Evolutionary conservation across 2,113 vertebrate genomes (phyloP).

Genomic region (Podarcis raffonei): DNA sequence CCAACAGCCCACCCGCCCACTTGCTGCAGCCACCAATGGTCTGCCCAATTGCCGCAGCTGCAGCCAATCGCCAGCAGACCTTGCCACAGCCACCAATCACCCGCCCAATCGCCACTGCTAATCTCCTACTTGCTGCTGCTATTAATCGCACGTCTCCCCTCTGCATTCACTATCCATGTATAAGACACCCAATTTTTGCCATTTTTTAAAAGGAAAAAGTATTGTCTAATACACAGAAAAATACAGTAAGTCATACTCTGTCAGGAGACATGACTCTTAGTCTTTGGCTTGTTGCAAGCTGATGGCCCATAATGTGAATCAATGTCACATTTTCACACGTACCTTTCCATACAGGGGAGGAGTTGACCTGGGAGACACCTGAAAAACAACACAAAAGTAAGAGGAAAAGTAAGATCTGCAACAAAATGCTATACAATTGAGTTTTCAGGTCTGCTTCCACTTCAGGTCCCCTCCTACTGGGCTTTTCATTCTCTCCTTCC

Average conservation of each 20-base stretch:
- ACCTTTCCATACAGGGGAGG: constrained; percentile 84
- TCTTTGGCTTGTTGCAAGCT: background rate
- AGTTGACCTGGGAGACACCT: constrained; percentile 85
- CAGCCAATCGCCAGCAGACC: no score
- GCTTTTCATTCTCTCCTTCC: background rate
- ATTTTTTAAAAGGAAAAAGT: no score
- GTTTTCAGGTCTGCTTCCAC: background rate
- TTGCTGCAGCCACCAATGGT: no score
- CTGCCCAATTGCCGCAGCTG: no score
- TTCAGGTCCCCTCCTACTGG: background rate
- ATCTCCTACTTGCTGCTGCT: no score
- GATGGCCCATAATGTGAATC: background rate
- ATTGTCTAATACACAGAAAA: no score
- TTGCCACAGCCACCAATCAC: no score
- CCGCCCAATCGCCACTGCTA: no score
- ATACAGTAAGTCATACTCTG: background rate
- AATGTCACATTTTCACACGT: constrained; percentile 36
- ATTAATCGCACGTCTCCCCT: no score
- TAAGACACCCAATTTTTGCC: no score
- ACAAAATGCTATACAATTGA: background rate
- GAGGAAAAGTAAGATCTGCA: background rate
- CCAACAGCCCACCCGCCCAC: no score
- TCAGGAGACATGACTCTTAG: background rate
- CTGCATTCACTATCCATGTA: no score
- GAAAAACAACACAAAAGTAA: constrained; percentile 43